A percentile compares a stretch with the other conserved stretches of the same genome.
Conservation (phyloP, 2,797 vertebrate species). For the Phataginus tricuspis region DNA sequence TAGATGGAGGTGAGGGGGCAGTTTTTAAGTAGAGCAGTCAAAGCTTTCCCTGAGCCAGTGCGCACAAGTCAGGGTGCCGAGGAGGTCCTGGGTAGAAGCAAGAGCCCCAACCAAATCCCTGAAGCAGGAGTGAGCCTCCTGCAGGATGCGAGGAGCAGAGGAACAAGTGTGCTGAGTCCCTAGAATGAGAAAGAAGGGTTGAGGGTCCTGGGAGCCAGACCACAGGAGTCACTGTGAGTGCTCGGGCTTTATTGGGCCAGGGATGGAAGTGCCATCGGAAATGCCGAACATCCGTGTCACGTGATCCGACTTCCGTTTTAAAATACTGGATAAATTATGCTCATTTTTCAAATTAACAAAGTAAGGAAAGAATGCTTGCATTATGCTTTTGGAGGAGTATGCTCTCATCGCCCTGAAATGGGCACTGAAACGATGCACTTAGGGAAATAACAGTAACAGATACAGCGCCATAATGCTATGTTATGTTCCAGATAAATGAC, state of each 20-base stretch:
- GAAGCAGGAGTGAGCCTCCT: no score
- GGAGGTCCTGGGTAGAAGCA: not conserved
- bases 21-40: not conserved
- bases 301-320: not conserved
- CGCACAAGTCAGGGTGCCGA: not conserved
- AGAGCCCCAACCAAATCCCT: not conserved
- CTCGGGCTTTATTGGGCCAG: not conserved
- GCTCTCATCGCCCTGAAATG: not conserved
- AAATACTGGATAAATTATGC: not conserved
- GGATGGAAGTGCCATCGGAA: not conserved
- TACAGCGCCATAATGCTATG: not conserved
- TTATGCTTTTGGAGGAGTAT: not conserved
- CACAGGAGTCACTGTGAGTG: not conserved
- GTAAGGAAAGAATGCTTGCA: not conserved
- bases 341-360: constrained; percentile 26
- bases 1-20: not conserved
- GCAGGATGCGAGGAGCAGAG: not conserved
- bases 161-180: no score
- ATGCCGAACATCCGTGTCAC: not conserved
- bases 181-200: not conserved
- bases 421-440: not conserved
- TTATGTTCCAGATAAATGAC: not conserved
- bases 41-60: not conserved
- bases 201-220: not conserved
- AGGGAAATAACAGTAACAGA: not conserved